These are phyloP conservation scores for Falco berigora DNA, from an alignment of 2,797 vertebrate species.

Conservation along the genomic window DNA sequence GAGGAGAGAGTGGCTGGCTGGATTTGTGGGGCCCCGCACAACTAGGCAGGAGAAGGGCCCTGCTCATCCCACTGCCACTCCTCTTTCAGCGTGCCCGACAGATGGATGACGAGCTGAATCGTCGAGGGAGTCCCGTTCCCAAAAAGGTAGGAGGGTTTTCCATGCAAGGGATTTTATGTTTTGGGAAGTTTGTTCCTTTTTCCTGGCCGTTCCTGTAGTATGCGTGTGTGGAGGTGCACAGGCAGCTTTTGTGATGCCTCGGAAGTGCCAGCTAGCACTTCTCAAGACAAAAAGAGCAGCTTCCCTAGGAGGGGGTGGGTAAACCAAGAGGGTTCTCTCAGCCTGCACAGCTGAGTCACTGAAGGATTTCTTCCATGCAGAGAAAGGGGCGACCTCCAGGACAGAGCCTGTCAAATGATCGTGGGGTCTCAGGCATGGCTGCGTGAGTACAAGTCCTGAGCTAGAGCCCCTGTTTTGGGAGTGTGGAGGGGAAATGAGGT, in stretches of 20 bases:
- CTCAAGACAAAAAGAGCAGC: not conserved
- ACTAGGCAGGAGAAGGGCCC: not conserved
- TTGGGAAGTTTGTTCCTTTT: not conserved
- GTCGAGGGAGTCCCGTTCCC: constrained; percentile 84
- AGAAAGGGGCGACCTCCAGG: constrained; percentile 87
- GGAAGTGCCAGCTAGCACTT: not conserved
- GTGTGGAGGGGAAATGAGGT: too few relatives aligned
- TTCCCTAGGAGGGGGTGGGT: not conserved
- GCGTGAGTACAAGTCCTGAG: constrained; percentile 77
- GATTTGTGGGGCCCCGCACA: not conserved
- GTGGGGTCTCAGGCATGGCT: constrained; percentile 69
- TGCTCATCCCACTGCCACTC: not conserved
- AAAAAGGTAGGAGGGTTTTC: constrained; percentile 81
- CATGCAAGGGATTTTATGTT: not conserved
- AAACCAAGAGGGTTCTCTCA: not conserved
- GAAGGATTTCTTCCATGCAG: constrained; percentile 64
- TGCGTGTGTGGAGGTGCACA: rapidly evolving
- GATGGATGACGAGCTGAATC: constrained; percentile 81
- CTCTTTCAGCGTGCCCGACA: constrained; percentile 78
- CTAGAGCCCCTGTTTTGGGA: not conserved
- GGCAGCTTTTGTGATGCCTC: not conserved
- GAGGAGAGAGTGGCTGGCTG: not conserved
- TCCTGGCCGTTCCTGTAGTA: not conserved
- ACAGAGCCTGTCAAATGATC: constrained; percentile 75
- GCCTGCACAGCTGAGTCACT: not conserved